Evolutionary conservation across 2,797 vertebrate genomes (phyloP).

Genomic region (Spinus pinus): DNA sequence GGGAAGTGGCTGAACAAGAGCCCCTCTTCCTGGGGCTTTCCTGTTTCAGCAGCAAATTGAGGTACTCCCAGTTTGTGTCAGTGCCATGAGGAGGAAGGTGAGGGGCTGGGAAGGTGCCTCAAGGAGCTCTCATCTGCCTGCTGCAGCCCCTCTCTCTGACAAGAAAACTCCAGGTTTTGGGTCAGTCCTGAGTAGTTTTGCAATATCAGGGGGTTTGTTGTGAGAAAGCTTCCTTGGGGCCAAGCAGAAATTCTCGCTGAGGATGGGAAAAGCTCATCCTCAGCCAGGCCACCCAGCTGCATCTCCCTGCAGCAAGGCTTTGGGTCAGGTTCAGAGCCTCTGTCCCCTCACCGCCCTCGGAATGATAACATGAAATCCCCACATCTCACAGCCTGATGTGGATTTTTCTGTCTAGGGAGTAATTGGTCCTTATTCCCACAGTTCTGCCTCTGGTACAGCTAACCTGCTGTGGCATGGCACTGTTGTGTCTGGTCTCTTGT

Average conservation of each 20-base stretch:
- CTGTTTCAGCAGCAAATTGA: neutral
- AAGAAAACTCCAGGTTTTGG: neutral
- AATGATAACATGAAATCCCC: neutral
- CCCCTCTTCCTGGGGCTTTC: neutral
- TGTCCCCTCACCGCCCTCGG: neutral
- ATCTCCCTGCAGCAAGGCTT: neutral
- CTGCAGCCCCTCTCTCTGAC: neutral
- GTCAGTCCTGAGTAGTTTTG: neutral
- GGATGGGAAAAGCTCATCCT: neutral
- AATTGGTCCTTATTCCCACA: neutral
- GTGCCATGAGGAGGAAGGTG: neutral
- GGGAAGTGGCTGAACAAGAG: neutral
- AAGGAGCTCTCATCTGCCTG: neutral
- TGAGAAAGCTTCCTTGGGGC: neutral
- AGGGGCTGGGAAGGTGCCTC: neutral
- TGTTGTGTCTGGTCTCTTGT: neutral
- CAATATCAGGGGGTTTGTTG: neutral
- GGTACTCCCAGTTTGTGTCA: neutral
- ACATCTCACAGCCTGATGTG: neutral
- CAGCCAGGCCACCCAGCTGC: fast-evolving
- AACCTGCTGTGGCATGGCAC: neutral
- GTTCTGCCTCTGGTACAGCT: neutral
- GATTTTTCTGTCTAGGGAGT: neutral
- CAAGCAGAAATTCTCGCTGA: neutral
- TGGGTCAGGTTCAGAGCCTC: neutral